Base-by-base conservation (phyloP, 1,140 invertebrate genomes). In the Carcinoscorpius rotundicauda region DNA sequence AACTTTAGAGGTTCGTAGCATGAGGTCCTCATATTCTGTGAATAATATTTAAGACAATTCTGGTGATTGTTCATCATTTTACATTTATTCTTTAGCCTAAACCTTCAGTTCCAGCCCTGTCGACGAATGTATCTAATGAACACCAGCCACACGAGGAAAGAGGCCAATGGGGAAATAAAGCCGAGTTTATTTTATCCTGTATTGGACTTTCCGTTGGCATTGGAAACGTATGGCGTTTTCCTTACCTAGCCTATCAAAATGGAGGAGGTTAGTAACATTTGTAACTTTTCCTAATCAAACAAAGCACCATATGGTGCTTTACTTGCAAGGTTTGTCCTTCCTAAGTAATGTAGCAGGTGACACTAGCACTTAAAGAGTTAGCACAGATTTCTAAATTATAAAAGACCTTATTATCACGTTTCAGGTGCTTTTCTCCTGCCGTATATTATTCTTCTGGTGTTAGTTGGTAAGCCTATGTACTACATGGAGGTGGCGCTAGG, bases 361-460 rank as follows among this genome's bases (percentile, higher is more conserved):
- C 29, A 29, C 29, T 29, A 29, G 29, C 29, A 29, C 29, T 29
- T 29, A 29, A 29, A 29, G 29, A 29, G 29, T 29, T 29, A 29
- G 0, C 29, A 29, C 0, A 1, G 29, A 29, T 29, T 29, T 29
- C 29, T 29, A 29, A 29, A 29, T 29, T 29, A 29, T 29, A 2
- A 29, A 29, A 29, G 2, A 29, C 29, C 29, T 29, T 29, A 29
- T 29, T 29, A 29, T 29, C 29, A 29, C 29, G 29, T 29, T 29
- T 29, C 29, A 79, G 81, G 82, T 51, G 81, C 82, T 48, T 84
- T 83, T 72, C 70, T 81, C 57, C 79, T 82, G 52, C 81, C 82
- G 5, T 84, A 84, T 71, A 66, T 83, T 49, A 71, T 82, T n/a
- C 80, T 85, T 49, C 78, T 84, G 67, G 75, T 82, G n/a, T 73